Conservation (phyloP, 2,888 invertebrate species). For the Zaprionus lineosus region DNA sequence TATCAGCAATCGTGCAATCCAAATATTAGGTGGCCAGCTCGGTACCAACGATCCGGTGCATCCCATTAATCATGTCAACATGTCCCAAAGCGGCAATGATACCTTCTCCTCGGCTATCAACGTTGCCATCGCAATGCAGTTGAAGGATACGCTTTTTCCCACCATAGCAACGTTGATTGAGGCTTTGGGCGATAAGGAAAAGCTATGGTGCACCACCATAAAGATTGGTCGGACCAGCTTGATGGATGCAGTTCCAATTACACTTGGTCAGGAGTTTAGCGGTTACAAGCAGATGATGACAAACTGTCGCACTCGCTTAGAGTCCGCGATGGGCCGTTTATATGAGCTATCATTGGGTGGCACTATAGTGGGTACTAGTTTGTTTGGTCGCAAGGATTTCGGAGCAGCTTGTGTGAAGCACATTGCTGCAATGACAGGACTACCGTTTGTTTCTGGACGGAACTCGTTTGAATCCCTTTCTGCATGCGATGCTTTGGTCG, state of each 20-base stretch:
- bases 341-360: conserved; percentile 96
- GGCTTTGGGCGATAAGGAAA: conserved; percentile 89
- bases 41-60: conserved; percentile 97
- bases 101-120: conserved; percentile 99
- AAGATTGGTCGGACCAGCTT: conserved; percentile 95
- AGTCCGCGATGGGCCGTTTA: conserved; percentile 90
- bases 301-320: conserved; percentile 91
- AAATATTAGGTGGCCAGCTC: conserved; percentile 92
- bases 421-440: conserved; percentile 90
- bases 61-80: conserved; percentile 99
- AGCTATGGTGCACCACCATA: conserved; percentile 93
- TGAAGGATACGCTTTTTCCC: conserved; percentile 90
- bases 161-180: too few relatives aligned
- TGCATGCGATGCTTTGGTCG: conserved; percentile 95
- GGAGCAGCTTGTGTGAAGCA: conserved; percentile 93
- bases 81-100: conserved; percentile 98
- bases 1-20: conserved; percentile 93
- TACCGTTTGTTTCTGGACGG: conserved; percentile 95
- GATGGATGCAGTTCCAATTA: conserved; percentile 96
- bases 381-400: conserved; percentile 95
- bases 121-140: conserved; percentile 94
- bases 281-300: conserved; percentile 93
- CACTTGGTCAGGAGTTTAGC: conserved; percentile 98
- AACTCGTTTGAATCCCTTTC: conserved; percentile 99
- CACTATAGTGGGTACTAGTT: conserved; percentile 97